These are phyloP conservation scores for Anguilla japonica DNA, from an alignment of 2,113 vertebrate species.

Conservation along the genomic window DNA sequence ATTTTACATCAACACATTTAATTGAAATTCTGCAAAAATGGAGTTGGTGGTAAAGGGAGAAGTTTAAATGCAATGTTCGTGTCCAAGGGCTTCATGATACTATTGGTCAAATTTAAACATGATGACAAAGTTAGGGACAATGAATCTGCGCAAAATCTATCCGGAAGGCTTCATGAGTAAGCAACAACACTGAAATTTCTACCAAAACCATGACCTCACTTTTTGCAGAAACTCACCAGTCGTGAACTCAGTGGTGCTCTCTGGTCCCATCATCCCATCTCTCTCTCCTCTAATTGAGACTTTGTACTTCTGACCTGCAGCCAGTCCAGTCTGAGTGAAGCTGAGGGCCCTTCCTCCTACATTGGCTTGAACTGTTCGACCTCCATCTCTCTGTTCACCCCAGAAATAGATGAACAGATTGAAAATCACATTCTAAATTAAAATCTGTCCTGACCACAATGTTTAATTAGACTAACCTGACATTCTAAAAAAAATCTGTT, in stretches of 20 bases:
- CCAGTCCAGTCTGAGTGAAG: conserved; percentile 70
- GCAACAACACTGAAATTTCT: not conserved
- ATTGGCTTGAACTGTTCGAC: conserved; percentile 47
- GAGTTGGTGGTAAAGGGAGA: no score
- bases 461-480: no score
- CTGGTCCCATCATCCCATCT: conserved; percentile 50
- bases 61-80: no score
- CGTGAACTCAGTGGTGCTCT: conserved; percentile 53
- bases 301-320: conserved; percentile 68
- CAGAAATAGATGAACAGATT: not conserved
- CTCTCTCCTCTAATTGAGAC: conserved; percentile 63
- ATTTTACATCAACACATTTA: not conserved
- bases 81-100: no score
- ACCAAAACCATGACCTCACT: not conserved
- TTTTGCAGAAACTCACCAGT: conserved; percentile 62
- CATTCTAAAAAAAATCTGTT: no score
- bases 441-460: no score
- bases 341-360: conserved; percentile 56
- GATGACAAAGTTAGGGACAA: not conserved
- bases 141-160: not conserved
- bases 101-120: no score
- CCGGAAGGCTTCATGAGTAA: not conserved
- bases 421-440: not conserved
- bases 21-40: no score
- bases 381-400: conserved; percentile 59